Evolutionary conservation across 2,888 invertebrate genomes (phyloP).

Genomic region (Cryptocephalus primarius): DNA sequence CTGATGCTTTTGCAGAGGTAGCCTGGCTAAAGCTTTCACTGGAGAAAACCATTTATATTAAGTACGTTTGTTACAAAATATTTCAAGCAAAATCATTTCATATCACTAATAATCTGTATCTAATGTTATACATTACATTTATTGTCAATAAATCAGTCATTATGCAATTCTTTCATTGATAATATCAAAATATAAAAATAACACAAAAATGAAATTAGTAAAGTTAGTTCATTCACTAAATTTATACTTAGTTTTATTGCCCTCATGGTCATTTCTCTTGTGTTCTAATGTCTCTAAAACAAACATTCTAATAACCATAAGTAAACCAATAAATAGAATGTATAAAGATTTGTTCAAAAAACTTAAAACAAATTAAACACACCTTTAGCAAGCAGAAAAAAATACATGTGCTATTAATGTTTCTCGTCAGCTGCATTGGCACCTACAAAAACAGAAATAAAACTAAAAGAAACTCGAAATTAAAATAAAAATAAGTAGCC

Average conservation of each 20-base stretch:
- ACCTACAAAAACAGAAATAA: slow-evolving; percentile 30
- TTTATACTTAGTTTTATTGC: too few species aligned
- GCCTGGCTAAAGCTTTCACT: slow-evolving; percentile 62
- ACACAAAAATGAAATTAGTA: neutral
- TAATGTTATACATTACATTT: neutral
- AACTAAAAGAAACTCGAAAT: slow-evolving; percentile 16
- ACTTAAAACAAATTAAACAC: slow-evolving; percentile 28
- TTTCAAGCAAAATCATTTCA: neutral
- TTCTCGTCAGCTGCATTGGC: slow-evolving; percentile 31
- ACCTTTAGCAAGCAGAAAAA: slow-evolving; percentile 29
- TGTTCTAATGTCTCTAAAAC: too few species aligned
- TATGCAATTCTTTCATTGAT: neutral
- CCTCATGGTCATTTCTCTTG: too few species aligned
- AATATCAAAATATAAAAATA: neutral
- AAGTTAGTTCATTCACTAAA: neutral
- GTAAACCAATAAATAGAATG: neutral
- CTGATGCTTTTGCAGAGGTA: slow-evolving; percentile 46
- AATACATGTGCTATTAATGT: slow-evolving; percentile 25
- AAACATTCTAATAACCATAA: neutral
- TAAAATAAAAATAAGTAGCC: slow-evolving; percentile 7
- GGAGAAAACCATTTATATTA: slow-evolving; percentile 2
- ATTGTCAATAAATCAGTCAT: neutral
- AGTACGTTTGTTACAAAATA: neutral
- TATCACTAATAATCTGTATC: too few species aligned
- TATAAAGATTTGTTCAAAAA: neutral